These are phyloP conservation scores for Rhinatrema bivittatum DNA, from an alignment of 2,797 vertebrate genomes.

Conservation along the genomic window DNA sequence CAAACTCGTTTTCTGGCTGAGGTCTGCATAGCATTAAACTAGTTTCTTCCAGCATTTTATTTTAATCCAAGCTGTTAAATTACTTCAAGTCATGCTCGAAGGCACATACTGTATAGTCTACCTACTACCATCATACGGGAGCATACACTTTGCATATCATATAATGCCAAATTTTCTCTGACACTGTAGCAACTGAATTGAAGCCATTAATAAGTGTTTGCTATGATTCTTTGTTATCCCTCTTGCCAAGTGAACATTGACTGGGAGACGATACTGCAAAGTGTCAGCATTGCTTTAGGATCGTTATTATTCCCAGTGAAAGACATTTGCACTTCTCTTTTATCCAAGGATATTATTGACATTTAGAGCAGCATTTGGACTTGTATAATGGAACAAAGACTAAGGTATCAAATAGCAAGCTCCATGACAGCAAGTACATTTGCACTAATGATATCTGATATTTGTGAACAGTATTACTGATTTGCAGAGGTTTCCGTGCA, in stretches of 20 bases:
- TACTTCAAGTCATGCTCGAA: slow-evolving; percentile 58
- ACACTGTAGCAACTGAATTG: slow-evolving; percentile 38
- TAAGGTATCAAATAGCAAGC: slow-evolving; percentile 26
- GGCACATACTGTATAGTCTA: slow-evolving; percentile 51
- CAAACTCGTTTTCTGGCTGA: slow-evolving; percentile 42
- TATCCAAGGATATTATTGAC: slow-evolving; percentile 41
- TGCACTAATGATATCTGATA: slow-evolving; percentile 6
- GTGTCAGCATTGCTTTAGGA: slow-evolving; percentile 40
- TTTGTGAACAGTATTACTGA: slow-evolving; percentile 11
- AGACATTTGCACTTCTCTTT: slow-evolving; percentile 34
- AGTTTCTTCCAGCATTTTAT: slow-evolving; percentile 56
- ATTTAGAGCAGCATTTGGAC: slow-evolving; percentile 41
- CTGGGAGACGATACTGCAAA: slow-evolving; percentile 38
- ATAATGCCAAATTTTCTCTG: slow-evolving; percentile 53
- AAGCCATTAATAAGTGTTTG: slow-evolving; percentile 38
- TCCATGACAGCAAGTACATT: slow-evolving; percentile 48
- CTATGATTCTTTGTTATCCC: slow-evolving; percentile 37
- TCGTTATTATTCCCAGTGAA: slow-evolving; percentile 43
- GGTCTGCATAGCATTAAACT: slow-evolving; percentile 52
- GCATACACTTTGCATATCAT: slow-evolving; percentile 52
- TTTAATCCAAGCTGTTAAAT: slow-evolving; percentile 65
- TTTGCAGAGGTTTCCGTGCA: too few species aligned
- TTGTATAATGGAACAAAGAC: slow-evolving; percentile 51
- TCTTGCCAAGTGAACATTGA: slow-evolving; percentile 41
- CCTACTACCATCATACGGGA: slow-evolving; percentile 51